These are phyloP conservation scores for Agapornis roseicollis DNA, from an alignment of 2,113 vertebrate species.

Conservation along the genomic window DNA sequence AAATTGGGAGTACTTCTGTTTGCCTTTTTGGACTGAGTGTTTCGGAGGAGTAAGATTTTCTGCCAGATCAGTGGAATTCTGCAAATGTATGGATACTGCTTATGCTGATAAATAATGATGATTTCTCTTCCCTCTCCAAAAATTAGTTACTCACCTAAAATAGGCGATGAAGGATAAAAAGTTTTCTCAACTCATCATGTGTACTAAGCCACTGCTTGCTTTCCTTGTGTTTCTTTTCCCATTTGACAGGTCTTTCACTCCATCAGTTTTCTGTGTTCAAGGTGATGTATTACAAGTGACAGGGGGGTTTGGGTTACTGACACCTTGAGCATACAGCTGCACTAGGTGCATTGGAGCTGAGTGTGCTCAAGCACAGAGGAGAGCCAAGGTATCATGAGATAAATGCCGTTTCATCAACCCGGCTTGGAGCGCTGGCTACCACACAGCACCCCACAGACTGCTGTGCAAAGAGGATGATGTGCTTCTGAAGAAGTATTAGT, in stretches of 20 bases:
- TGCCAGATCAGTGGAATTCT: background rate
- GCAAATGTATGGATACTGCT: background rate
- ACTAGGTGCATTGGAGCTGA: background rate
- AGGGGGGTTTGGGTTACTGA: fast-evolving
- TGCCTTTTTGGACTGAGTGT: background rate
- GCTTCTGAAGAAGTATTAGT: background rate
- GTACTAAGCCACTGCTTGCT: background rate
- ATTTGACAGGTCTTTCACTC: background rate
- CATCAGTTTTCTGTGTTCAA: background rate
- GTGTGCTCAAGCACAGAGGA: background rate
- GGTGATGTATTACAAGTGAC: background rate
- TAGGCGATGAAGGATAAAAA: background rate
- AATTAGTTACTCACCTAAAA: background rate
- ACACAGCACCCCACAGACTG: background rate
- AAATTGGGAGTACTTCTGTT: background rate
- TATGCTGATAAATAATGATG: background rate
- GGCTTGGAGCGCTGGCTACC: background rate
- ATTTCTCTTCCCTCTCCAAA: background rate
- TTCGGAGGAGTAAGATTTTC: background rate
- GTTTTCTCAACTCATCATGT: background rate
- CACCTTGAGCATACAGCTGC: background rate
- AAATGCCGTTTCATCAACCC: background rate
- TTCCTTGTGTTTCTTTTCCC: background rate
- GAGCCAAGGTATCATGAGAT: background rate
- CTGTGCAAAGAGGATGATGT: background rate